Conservation (phyloP, 2,113 vertebrate genomes). For the Antechinus stuartii region DNA sequence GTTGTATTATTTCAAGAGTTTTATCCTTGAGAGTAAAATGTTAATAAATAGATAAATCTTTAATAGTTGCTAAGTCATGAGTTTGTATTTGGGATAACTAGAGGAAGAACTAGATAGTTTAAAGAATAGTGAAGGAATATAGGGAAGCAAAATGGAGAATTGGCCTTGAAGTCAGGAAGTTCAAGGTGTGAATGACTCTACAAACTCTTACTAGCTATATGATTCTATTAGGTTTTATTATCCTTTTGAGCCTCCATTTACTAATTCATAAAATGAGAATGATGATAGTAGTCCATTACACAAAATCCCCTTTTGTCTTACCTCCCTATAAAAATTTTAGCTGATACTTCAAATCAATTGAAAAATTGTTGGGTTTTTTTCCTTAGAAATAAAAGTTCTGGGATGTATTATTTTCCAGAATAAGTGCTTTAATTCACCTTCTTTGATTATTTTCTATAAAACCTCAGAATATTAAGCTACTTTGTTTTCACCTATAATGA, state of each 20-base stretch:
- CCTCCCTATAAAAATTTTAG: background rate
- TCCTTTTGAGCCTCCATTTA: background rate
- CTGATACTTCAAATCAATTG: background rate
- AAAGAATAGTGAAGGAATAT: slow-evolving; percentile 14
- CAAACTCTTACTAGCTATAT: background rate
- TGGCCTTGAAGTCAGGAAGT: background rate
- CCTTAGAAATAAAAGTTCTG: background rate
- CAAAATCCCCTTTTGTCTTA: no score
- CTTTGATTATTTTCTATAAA: background rate
- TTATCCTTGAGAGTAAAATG: slow-evolving; percentile 74
- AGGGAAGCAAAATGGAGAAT: background rate
- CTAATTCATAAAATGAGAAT: background rate
- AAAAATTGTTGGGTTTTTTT: background rate
- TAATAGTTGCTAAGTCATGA: slow-evolving; percentile 64
- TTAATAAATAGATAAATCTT: slow-evolving; percentile 78
- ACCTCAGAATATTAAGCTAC: background rate
- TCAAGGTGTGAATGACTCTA: background rate
- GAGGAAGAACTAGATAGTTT: slow-evolving; percentile 41
- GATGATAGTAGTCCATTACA: background rate
- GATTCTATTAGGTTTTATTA: background rate
- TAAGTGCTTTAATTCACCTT: background rate
- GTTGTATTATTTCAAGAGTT: slow-evolving; percentile 73
- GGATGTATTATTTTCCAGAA: background rate
- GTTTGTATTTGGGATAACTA: slow-evolving; percentile 66
- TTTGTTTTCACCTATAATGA: background rate